Percentiles rank a stretch among this genome's conserved stretches.
phyloP scores from a whole-genome alignment of 2,113 vertebrate genomes.

The Chiloscyllium plagiosum region DNA sequence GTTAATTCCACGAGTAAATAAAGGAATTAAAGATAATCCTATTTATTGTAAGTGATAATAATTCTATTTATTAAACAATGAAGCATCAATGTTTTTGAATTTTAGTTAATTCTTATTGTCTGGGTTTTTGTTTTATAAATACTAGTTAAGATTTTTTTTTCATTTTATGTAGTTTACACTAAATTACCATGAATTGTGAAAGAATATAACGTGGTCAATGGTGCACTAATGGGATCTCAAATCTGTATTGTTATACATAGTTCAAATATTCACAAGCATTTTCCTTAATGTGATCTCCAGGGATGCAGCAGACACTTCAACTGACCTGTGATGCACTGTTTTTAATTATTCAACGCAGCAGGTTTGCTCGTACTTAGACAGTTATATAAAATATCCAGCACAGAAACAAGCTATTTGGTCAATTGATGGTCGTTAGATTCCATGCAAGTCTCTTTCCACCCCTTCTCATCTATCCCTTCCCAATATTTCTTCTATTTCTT shows the following conservation, averaged over 20 bases:
- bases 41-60: neutral
- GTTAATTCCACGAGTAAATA: neutral
- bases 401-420: neutral
- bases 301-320: neutral
- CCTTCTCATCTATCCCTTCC: neutral
- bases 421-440: neutral
- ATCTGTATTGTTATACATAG: neutral
- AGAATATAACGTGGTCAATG: neutral
- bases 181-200: neutral
- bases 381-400: neutral
- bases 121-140: neutral
- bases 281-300: neutral
- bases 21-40: neutral
- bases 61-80: neutral
- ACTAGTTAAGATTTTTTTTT: neutral
- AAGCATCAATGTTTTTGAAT: neutral
- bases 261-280: constrained; percentile 3
- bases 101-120: neutral
- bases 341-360: neutral
- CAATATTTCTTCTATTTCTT: neutral
- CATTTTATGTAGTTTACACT: neutral
- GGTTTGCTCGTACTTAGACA: neutral
- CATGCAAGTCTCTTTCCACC: neutral
- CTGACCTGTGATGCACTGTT: neutral
- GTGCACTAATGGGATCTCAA: neutral